These are phyloP conservation scores for Osmerus eperlanus DNA, from an alignment of 2,113 vertebrate genomes.

Conservation along the genomic window DNA sequence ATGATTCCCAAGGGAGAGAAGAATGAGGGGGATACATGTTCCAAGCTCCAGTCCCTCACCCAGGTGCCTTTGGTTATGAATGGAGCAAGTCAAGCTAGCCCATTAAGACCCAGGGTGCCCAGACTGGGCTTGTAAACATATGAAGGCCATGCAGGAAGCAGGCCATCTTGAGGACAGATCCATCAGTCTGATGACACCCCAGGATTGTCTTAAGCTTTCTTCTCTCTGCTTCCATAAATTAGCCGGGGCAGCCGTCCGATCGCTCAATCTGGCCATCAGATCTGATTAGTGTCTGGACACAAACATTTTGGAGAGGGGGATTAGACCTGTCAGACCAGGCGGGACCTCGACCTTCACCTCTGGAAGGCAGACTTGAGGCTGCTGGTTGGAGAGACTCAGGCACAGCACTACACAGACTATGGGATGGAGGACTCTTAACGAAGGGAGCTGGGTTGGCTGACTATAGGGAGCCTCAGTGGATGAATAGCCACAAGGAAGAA, in stretches of 20 bases:
- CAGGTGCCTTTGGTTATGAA: neutral
- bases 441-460: too few relatives aligned
- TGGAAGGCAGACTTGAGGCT: constrained; percentile 25
- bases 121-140: constrained; percentile 53
- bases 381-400: too few relatives aligned
- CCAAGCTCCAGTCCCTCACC: neutral
- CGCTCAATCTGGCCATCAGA: constrained; percentile 60
- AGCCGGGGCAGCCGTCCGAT: constrained; percentile 56
- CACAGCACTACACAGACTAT: too few relatives aligned
- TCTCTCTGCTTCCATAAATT: constrained; percentile 68
- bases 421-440: too few relatives aligned
- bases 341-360: constrained; percentile 65
- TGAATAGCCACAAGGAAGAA: too few relatives aligned
- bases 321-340: constrained; percentile 63
- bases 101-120: constrained; percentile 43
- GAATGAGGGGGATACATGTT: too few relatives aligned
- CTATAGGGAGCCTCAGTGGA: too few relatives aligned
- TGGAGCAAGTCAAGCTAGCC: constrained; percentile 15
- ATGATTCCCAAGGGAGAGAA: neutral
- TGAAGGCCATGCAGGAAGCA: constrained; percentile 47
- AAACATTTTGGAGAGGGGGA: constrained; percentile 61
- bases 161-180: constrained; percentile 47
- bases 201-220: constrained; percentile 71
- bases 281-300: constrained; percentile 70
- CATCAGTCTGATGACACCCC: constrained; percentile 59